Conservation (phyloP, 1,140 invertebrate genomes). For the Lepidostoma basale region DNA sequence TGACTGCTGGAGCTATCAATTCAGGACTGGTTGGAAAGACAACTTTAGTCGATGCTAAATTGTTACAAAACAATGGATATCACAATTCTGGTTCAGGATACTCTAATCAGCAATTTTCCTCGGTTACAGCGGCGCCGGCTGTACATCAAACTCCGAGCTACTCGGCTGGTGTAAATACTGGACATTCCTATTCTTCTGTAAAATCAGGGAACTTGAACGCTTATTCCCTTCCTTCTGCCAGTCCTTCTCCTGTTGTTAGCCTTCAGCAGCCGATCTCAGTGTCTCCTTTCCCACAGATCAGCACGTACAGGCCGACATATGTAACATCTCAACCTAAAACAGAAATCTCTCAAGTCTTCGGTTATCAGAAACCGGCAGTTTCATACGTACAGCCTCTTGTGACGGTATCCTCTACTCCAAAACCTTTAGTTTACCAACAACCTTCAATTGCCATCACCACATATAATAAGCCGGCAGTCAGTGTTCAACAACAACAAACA, state of each 20-base stretch:
- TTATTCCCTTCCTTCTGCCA: slow-evolving; percentile 25
- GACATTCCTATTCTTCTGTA: slow-evolving; percentile 10
- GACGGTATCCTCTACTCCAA: slow-evolving; percentile 51
- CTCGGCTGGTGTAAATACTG: not conserved
- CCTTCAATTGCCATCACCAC: slow-evolving; percentile 50
- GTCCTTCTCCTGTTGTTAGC: slow-evolving; percentile 12
- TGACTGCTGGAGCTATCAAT: slow-evolving; percentile 59
- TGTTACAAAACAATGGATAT: slow-evolving; percentile 46
- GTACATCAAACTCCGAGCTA: slow-evolving; percentile 10
- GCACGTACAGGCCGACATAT: slow-evolving; percentile 44
- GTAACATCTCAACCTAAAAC: slow-evolving; percentile 53
- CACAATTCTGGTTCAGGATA: slow-evolving; percentile 33
- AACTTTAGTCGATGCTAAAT: slow-evolving; percentile 53
- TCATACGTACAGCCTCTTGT: slow-evolving; percentile 54
- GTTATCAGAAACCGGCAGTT: slow-evolving; percentile 52
- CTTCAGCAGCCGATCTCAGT: slow-evolving; percentile 31
- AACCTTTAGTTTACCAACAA: slow-evolving; percentile 41
- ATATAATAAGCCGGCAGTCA: slow-evolving; percentile 40
- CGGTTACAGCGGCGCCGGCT: slow-evolving; percentile 1
- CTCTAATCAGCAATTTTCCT: slow-evolving; percentile 23
- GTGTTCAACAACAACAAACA: slow-evolving; percentile 21
- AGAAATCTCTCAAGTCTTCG: slow-evolving; percentile 56
- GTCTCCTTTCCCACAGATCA: slow-evolving; percentile 24
- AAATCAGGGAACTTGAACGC: not conserved
- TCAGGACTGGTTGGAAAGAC: slow-evolving; percentile 59